Percentiles rank a stretch among this genome's conserved stretches.
Conservation (phyloP, 2,888 invertebrate genomes). For the Catonia carolina region DNA sequence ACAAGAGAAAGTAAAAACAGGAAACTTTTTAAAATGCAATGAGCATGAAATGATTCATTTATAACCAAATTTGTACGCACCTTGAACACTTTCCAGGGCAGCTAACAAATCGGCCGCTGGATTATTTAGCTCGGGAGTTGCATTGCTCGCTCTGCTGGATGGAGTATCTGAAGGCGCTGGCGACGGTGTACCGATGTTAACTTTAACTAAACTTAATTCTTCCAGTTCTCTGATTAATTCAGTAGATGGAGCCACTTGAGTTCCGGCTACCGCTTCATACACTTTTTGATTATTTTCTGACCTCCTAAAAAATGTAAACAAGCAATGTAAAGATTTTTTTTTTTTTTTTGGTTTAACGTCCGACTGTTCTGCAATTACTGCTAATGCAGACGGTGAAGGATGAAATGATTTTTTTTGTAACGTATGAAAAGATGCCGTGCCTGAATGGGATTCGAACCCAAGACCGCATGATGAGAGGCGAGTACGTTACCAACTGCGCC, state of each 20-base stretch:
- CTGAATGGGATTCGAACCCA: too few species aligned
- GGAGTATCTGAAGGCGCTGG: conserved; percentile 42
- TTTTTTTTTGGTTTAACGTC: too few species aligned
- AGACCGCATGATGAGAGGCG: too few species aligned
- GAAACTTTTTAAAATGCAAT: too few species aligned
- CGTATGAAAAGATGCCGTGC: too few species aligned
- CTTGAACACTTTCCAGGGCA: conserved; percentile 22
- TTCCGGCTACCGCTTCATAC: conserved; percentile 21
- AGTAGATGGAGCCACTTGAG: conserved; percentile 36
- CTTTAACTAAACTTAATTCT: conserved; percentile 45
- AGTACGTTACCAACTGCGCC: too few species aligned
- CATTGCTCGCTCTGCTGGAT: conserved; percentile 39
- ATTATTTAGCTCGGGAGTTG: conserved; percentile 19
- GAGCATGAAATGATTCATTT: too few species aligned
- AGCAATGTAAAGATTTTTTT: neutral
- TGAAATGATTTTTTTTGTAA: too few species aligned
- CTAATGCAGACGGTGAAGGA: too few species aligned
- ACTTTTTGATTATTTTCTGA: conserved; percentile 16
- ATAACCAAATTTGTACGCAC: too few species aligned
- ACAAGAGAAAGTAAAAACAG: too few species aligned
- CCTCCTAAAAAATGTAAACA: neutral
- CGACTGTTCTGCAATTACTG: too few species aligned
- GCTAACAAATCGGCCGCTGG: conserved; percentile 16
- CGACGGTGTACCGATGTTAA: conserved; percentile 33
- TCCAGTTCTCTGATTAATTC: conserved; percentile 51